Conservation (phyloP, 2,113 vertebrate genomes). For the Anser cygnoides region DNA sequence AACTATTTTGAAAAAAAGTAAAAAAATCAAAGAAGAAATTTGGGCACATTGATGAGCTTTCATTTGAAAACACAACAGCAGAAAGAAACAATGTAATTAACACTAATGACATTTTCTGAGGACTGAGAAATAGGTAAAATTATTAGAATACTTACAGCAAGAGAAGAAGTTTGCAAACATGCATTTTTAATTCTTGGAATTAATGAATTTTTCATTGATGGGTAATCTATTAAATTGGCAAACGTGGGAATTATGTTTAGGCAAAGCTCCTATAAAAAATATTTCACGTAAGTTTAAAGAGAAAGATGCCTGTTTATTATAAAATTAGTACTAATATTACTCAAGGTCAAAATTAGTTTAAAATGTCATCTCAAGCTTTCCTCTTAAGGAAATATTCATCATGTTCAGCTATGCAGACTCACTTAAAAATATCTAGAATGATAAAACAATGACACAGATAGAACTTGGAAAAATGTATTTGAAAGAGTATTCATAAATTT, state of each 20-base stretch:
- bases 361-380: neutral
- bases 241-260: slow-evolving; percentile 98
- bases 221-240: slow-evolving; percentile 98
- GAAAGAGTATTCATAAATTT: neutral
- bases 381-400: neutral
- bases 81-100: neutral
- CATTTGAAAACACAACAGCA: neutral
- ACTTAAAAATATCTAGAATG: neutral
- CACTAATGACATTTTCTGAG: neutral
- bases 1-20: neutral
- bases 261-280: slow-evolving; percentile 89
- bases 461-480: neutral
- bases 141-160: slow-evolving; percentile 87
- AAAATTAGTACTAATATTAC: neutral
- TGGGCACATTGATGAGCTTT: neutral
- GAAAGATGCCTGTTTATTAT: neutral
- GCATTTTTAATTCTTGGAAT: slow-evolving; percentile 96
- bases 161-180: slow-evolving; percentile 96
- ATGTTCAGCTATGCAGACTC: neutral
- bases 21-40: neutral
- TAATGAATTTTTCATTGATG: slow-evolving; percentile 98
- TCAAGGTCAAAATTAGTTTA: neutral
- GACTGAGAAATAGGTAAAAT: neutral
- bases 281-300: neutral
- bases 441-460: neutral